Percentiles rank a stretch among this genome's conserved stretches.
These are phyloP conservation scores for Microtus pennsylvanicus DNA, from an alignment of 2,113 vertebrate genomes.

Conservation along the genomic window DNA sequence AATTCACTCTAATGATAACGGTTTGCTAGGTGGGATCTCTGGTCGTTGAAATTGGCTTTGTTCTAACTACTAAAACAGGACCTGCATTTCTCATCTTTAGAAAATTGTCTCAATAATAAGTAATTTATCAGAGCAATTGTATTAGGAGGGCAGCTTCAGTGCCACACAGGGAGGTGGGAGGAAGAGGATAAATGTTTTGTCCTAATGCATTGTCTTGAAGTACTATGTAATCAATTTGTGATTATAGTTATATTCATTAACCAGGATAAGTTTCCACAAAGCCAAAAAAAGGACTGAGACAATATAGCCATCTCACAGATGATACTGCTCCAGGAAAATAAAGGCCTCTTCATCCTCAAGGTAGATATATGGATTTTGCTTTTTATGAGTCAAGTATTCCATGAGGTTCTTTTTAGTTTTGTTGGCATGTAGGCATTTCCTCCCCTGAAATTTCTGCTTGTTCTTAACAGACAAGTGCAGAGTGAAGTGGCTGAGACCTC, in stretches of 20 bases:
- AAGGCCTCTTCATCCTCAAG: background rate
- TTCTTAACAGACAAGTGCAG: conserved; percentile 7
- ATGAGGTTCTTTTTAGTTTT: background rate
- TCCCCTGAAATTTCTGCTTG: background rate
- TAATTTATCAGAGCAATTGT: background rate
- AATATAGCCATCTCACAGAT: background rate
- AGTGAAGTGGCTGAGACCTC: background rate
- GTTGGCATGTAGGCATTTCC: background rate
- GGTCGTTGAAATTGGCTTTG: conserved; percentile 66
- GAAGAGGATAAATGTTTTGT: background rate
- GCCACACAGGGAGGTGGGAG: background rate
- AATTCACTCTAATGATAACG: conserved; percentile 60
- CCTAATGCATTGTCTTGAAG: background rate
- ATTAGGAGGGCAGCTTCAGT: background rate
- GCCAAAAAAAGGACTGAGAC: background rate
- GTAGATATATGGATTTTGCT: background rate
- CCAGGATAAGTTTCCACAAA: conserved; percentile 10
- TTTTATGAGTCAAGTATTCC: background rate
- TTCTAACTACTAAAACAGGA: conserved; percentile 17
- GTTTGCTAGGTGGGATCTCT: conserved; percentile 45
- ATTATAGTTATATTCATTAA: background rate
- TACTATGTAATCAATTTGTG: background rate
- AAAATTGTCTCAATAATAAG: background rate
- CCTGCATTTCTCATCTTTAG: conserved; percentile 26
- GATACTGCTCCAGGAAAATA: conserved; percentile 13